Evolutionary conservation across 1,140 invertebrate genomes (phyloP), one percentile per base, ranked within the genome.

Genomic region (Thaumetopoea pityocampa): DNA sequence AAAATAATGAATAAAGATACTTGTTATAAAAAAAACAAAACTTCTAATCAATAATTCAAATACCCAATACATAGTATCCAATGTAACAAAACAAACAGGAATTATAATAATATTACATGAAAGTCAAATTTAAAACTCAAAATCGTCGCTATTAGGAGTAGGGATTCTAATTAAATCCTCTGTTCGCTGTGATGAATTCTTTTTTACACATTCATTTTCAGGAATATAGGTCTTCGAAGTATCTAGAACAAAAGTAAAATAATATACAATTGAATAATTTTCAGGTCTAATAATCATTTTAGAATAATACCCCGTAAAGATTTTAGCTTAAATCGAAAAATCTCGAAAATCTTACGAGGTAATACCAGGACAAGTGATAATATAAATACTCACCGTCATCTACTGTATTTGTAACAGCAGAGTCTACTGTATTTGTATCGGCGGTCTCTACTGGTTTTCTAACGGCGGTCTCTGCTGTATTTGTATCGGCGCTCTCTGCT

Each of bases 121-220:
- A 40, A 22, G 45, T 12, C 3, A 16, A 23, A 23, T 5, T 48
- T 64, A 62, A 49, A 65, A 73, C 30, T 70, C 67, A 56, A 73
- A 73, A 37, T 68, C 64, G 23, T 66, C 67, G 38, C 69, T 70
- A 17, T 36, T 53, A 5, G 52, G 57, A 10, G 62, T 51, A 4
- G 34, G 26, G 5, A 37, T 19, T 5, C 49, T 45, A 8, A 44
- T 34, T 29, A 44, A 14, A n/a, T 43, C 14, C n/a, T 48, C 36
- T 26, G 5, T 29, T 17, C n/a, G n/a, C n/a, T 1, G 5, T 4
- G 28, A 4, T 4, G 10, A 8, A n/a, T 12, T 15, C 11, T 28
- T n/a, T n/a, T n/a, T n/a, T n/a, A n/a, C 8, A 19, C 16, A 16
- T n/a, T 4, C 24, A 4, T 17, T 43, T 16, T 48, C 51, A 2